These are phyloP conservation scores for Herpailurus yagouaroundi DNA, from an alignment of 2,113 vertebrate genomes.

Conservation along the genomic window DNA sequence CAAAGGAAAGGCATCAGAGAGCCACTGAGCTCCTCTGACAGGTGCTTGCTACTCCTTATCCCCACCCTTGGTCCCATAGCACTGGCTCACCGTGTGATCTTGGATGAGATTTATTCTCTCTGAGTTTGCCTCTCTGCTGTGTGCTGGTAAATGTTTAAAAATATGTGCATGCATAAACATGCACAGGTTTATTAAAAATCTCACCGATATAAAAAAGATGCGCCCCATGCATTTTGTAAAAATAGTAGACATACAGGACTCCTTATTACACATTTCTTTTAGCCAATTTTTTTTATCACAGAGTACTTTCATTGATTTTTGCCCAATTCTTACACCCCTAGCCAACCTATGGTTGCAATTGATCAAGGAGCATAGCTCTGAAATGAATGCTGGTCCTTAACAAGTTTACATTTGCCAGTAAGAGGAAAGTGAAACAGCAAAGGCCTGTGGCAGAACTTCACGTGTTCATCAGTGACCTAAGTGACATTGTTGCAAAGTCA, in stretches of 20 bases:
- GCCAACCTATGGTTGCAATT: background rate
- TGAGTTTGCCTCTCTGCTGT: background rate
- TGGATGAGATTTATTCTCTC: background rate
- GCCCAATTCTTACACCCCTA: background rate
- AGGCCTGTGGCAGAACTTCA: background rate
- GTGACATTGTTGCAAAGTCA: background rate
- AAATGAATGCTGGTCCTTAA: background rate
- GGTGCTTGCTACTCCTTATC: background rate
- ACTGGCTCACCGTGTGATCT: accelerated
- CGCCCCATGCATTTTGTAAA: background rate
- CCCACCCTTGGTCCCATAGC: background rate
- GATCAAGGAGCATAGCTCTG: background rate
- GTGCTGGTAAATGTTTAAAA: background rate
- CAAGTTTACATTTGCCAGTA: background rate
- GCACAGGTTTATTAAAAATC: background rate
- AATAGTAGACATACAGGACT: background rate
- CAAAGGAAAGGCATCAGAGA: background rate
- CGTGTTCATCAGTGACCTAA: background rate
- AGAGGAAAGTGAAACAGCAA: background rate
- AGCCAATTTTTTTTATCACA: background rate
- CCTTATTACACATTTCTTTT: background rate
- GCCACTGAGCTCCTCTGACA: background rate
- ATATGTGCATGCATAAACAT: background rate
- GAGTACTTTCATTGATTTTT: background rate
- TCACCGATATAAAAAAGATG: background rate